Percentiles rank a stretch among this genome's conserved stretches.
Conservation (phyloP, 2,113 vertebrate species). For the Donacobius atricapilla region DNA sequence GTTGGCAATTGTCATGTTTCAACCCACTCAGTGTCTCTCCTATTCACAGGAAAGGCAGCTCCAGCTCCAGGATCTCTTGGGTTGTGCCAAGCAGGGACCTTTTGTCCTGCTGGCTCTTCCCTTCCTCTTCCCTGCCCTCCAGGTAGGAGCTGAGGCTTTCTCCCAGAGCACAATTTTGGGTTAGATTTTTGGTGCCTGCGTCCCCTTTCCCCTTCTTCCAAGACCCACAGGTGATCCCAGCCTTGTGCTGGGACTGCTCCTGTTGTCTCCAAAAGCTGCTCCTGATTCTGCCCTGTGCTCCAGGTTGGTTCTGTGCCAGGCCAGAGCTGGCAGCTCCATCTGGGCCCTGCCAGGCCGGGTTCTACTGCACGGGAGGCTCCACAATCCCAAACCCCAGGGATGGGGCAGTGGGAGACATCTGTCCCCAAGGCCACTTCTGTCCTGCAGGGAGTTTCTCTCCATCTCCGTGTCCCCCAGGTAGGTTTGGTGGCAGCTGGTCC, state of each 20-base stretch:
- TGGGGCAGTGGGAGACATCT: slow-evolving; percentile 78
- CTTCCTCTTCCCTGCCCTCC: slow-evolving; percentile 58
- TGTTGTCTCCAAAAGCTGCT: not conserved
- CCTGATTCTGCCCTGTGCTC: not conserved
- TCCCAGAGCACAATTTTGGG: not conserved
- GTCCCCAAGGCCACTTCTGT: slow-evolving; percentile 85
- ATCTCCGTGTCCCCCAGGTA: slow-evolving; percentile 57
- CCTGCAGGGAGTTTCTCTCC: slow-evolving; percentile 62
- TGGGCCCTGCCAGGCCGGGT: slow-evolving; percentile 81
- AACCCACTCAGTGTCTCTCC: not conserved
- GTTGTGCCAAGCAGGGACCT: slow-evolving; percentile 50
- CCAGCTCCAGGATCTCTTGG: not conserved
- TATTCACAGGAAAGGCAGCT: not conserved
- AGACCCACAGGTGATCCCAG: no score
- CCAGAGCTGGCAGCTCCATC: slow-evolving; percentile 78
- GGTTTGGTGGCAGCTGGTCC: not conserved
- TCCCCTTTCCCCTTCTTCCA: not conserved
- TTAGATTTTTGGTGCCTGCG: not conserved
- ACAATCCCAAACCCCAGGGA: slow-evolving; percentile 71
- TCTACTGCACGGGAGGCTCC: slow-evolving; percentile 78
- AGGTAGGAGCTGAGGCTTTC: slow-evolving; percentile 16
- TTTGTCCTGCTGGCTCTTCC: slow-evolving; percentile 58
- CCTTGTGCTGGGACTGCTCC: not conserved
- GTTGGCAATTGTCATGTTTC: not conserved
- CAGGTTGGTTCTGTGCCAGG: slow-evolving; percentile 79